These are phyloP conservation scores for Paraplagusia blochii DNA, from an alignment of 2,113 vertebrate species.

Conservation along the genomic window DNA sequence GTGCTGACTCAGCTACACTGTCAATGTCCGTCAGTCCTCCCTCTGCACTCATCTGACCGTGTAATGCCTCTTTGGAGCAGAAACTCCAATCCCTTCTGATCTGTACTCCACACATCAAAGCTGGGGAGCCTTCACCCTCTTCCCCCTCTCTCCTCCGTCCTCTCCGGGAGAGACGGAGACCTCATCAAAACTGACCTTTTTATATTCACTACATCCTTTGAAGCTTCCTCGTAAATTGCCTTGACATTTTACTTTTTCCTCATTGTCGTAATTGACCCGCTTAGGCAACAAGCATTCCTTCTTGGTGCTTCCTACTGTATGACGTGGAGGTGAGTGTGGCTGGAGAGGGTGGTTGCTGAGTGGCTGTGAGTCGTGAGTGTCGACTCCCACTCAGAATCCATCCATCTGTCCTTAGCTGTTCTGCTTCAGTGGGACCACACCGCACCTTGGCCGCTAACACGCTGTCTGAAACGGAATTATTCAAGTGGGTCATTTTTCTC, in stretches of 20 bases:
- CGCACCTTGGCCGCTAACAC: conserved; percentile 20
- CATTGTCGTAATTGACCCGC: conserved; percentile 55
- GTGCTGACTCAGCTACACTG: not conserved
- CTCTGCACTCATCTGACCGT: conserved; percentile 20
- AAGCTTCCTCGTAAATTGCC: conserved; percentile 62
- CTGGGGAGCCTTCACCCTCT: conserved; percentile 43
- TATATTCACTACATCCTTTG: conserved; percentile 51
- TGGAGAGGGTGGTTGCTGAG: not conserved
- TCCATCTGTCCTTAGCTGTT: conserved; percentile 40
- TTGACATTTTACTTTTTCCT: conserved; percentile 63
- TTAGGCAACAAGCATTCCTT: conserved; percentile 51
- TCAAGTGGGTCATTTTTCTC: conserved; percentile 37
- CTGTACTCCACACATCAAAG: conserved; percentile 54
- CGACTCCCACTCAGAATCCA: conserved; percentile 20
- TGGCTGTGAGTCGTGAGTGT: conserved; percentile 14
- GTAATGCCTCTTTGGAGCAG: conserved; percentile 22
- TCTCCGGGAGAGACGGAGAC: conserved; percentile 42
- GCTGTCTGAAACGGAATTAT: conserved; percentile 45
- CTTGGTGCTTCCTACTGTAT: conserved; percentile 4
- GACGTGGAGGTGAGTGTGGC: not conserved
- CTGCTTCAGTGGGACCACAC: conserved; percentile 1
- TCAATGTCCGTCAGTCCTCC: conserved; percentile 1
- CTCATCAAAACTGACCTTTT: conserved; percentile 72
- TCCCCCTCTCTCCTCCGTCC: conserved; percentile 25
- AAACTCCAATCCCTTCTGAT: conserved; percentile 46